Evolutionary conservation across 1,140 invertebrate species (phyloP), one percentile per base, ranked within the genome.

Genomic region (Aphelenchoides fujianensis): DNA sequence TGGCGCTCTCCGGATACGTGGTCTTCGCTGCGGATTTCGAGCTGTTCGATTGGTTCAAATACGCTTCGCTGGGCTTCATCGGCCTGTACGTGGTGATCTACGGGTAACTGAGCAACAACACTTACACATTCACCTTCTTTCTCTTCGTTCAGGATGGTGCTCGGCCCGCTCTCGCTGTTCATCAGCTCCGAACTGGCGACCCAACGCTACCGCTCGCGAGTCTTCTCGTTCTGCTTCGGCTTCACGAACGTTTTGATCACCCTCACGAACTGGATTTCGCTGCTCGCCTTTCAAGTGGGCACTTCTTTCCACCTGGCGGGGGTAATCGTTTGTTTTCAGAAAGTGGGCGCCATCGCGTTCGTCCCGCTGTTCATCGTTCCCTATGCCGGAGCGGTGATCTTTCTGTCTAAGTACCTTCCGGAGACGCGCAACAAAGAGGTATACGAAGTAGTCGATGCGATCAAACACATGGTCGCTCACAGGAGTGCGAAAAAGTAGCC

Each of bases 381-480:
- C 5, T 59, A 7, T 23, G 5, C 34, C 7, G 28, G 28, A 30
- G 55, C 55, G 5, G 7, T 59, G 5, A 19, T 23, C 34, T 59
- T 7, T 23, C 23, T 59, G 19, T 59, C 7, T 59, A 7, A 5
- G 7, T 59, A 59, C 23, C 19, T 59, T 27, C 55, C 55, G 34
- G 55, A 59, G 34, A 59, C 55, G 7, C 5, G 19, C 5, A 23
- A 23, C 5, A 59, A 5, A 59, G 55, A 59, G 34, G 55, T 19
- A 16, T 59, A 59, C 34, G 27, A 59, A 7, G 55, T 59, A 7
- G 5, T 19, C 5, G 55, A 59, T 7, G 55, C 19, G 5, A 59
- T 59, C 28, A 59, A 59, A 59, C 55, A 7, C 5, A 59, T 59
- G 55, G 5, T 19, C 55, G n/a, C n/a, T n/a, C n/a, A n/a, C n/a